Evolutionary conservation across 1,140 invertebrate species (phyloP), one percentile per base, ranked within the genome.

Genomic region (Drosophila pruinosa): DNA sequence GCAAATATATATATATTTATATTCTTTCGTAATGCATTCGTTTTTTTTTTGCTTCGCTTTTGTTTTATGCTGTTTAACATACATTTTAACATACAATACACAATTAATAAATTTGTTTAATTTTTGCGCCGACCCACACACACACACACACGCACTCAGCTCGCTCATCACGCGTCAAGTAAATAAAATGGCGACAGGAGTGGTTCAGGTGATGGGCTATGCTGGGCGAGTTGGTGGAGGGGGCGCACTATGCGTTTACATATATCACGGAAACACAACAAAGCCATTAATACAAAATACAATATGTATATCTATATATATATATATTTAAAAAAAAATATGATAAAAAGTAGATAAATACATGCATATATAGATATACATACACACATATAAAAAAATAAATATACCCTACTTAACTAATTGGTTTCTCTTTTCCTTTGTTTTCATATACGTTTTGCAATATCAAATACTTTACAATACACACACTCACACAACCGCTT

Each of bases 181-280:
- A 14, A 17, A 10, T 21, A 21, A 10, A 24, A 10, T 12, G 17
- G 21, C 41, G 21, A n/a, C 43, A 24, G 43, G 43, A 26, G 43
- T 22, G 43, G 43, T 47, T 47, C 12, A 47, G 43, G n/a, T 12
- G 43, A 4, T 14, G 2, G 21, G 14, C 14, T n/a, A n/a, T 34
- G 10, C 31, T 10, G 31, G 26, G 26, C 0, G 31, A 10, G 31
- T n/a, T 31, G 5, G 41, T 10, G 19, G 41, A 14, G 43, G 43
- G 43, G n/a, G 41, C 15, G 39, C 69, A 59, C 62, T 76, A 85
- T 78, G 81, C 77, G 77, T 81, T 88, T 78, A 86, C 82, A 86
- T 78, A 77, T 86, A 86, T 86, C 82, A 88, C 81, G 83, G 58
- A 86, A 86, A 86, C 82, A 86, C 82, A 86, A 85, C 81, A 86